Evolutionary conservation across 2,888 invertebrate species (phyloP), one percentile per base, ranked within the genome.

Genomic region (Hypomecis atomaria): DNA sequence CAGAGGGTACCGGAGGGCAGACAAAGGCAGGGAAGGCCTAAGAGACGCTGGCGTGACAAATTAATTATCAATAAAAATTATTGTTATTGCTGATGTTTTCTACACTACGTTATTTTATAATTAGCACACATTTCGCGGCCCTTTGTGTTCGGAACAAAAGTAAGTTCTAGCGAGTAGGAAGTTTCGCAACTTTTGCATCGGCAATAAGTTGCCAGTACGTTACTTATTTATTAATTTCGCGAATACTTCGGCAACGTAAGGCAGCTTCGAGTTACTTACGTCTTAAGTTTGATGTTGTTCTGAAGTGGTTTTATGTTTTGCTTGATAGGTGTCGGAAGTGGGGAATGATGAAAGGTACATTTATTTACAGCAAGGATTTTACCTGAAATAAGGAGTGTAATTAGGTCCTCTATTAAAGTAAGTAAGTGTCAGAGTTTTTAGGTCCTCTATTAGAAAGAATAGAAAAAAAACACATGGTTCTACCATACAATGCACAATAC

Each of bases 81-180:
- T n/a, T n/a, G n/a, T n/a, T n/a, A n/a, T n/a, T n/a, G n/a, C 13
- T 11, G 6, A 23, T 8, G 11, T 36, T 40, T 33, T 5, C 50
- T 37, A 10, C 42, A 52, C 68, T 67, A 62, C 50, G 67, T 36
- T 62, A 53, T 73, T 71, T 43, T 55, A 70, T 79, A 82, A 85
- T 84, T 83, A 83, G 73, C 76, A 78, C 78, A 79, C 69, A 77
- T 82, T 71, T 67, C 59, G 58, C 59, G 66, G 67, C 75, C 70
- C 76, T 82, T 82, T 82, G 78, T 78, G 73, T 70, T 70, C 50
- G n/a, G 58, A 73, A 77, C 73, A 65, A 78, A 75, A 75, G 71
- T 69, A 71, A 78, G 73, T 75, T 79, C 72, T 67, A 59, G 57
- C 69, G 72, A 73, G 66, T 75, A 72, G 59, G 60, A 72, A 75